Conservation (phyloP, 1,140 invertebrate species). For the Bombus confusus region DNA sequence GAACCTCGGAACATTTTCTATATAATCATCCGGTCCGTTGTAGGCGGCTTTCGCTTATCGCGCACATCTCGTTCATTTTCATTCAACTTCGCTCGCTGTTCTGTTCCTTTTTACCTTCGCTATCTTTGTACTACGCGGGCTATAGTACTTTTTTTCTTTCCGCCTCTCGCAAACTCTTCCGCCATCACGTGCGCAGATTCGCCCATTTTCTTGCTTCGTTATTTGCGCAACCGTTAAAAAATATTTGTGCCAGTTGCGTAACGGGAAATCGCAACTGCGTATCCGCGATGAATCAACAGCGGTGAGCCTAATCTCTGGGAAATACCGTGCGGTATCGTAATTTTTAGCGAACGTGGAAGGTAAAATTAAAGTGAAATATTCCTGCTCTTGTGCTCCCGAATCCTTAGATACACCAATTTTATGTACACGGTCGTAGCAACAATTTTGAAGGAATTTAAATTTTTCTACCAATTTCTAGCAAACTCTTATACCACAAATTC, state of each 20-base stretch:
- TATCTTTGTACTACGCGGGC: neutral
- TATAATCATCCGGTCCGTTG: conserved; percentile 57
- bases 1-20: conserved; percentile 49
- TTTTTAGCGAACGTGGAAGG: neutral
- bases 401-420: neutral
- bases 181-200: neutral
- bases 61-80: conserved; percentile 22
- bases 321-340: neutral
- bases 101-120: neutral
- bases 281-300: neutral
- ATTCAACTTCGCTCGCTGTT: conserved; percentile 3
- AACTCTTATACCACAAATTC: neutral
- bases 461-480: neutral
- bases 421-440: neutral
- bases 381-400: neutral
- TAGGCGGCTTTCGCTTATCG: conserved; percentile 6
- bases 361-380: neutral
- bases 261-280: neutral
- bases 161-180: neutral
- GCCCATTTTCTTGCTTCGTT: neutral
- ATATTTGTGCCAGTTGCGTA: neutral
- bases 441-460: neutral
- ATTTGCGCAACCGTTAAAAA: conserved; percentile 1
- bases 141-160: neutral
- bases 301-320: neutral